Base-by-base conservation (phyloP, 2,888 invertebrate species). In the Eupithecia subfuscata region DNA sequence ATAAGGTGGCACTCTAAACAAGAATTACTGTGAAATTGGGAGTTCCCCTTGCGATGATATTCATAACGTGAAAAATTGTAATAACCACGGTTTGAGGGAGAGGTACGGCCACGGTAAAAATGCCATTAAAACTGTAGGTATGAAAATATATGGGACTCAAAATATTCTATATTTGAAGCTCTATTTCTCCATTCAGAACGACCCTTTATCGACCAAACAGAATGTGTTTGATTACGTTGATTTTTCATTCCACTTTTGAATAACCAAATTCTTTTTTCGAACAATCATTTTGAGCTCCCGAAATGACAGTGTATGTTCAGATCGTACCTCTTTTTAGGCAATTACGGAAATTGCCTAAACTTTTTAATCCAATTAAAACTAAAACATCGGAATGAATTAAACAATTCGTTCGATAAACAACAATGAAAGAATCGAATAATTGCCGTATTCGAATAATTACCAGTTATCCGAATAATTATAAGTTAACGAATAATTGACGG, bases 21-120 rank as follows among this genome's bases (percentile, higher is more conserved):
- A 92, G 94, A 94, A 94, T 94, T 95, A 94, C 93, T 93, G 92
- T 92, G 90, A 90, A 94, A 94, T 94, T 93, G 94, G 77, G 75
- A 65, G 40, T 67, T 77, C 75, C 77, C 77, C 85, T 86, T 84
- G 87, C 90, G 89, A 89, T 92, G 92, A 93, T 95, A 95, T 95
- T 95, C 95, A 95, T 95, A 95, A 95, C 89, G 94, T 92, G 92
- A 92, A 92, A 95, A 95, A 95, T 95, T 95, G 94, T 95, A 95
- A 95, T 95, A 93, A 94, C 94, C 93, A 89, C 87, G 67, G 69
- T 71, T 68, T 75, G 69, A 74, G 69, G 74, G 76, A 71, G 75
- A 48, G 68, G 68, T 71, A 87, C 86, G 89, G 87, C 82, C 87
- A 25, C 60, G 60, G 60, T 60, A 60, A 60, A 88, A 71, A 73